These are phyloP conservation scores for Meteorus sp. DNA, from an alignment of 1,140 invertebrate species.

Conservation along the genomic window DNA sequence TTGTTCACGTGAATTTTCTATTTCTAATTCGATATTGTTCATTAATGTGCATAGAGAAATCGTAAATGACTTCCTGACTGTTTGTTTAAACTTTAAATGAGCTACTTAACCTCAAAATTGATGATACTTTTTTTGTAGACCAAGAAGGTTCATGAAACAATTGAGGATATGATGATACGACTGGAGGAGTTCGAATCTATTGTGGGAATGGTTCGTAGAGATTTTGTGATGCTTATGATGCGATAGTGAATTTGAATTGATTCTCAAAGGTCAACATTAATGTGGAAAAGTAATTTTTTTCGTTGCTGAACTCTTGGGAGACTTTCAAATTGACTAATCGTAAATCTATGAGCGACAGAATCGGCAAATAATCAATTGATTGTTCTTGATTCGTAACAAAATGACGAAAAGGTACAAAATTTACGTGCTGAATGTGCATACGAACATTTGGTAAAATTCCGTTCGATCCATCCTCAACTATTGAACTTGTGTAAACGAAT, in stretches of 20 bases:
- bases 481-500: conserved; percentile 35
- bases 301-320: not conserved
- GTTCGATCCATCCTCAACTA: conserved; percentile 33
- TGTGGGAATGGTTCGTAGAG: conserved; percentile 41
- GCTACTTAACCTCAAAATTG: not conserved
- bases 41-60: too few species aligned
- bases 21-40: too few species aligned
- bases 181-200: conserved; percentile 46
- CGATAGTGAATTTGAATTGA: not conserved
- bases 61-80: not conserved
- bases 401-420: conserved; percentile 36
- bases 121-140: conserved; percentile 27
- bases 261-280: not conserved
- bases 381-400: conserved; percentile 15
- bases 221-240: too few species aligned
- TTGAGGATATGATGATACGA: conserved; percentile 43
- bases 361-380: conserved; percentile 1
- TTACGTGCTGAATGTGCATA: conserved; percentile 37
- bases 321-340: too few species aligned
- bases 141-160: conserved; percentile 35
- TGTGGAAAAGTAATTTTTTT: not conserved
- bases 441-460: conserved; percentile 36
- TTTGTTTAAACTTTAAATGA: too few species aligned
- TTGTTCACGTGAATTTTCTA: too few species aligned
- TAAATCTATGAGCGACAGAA: too few species aligned